phyloP scores from a whole-genome alignment of 2,113 vertebrate species.

The Mesitornis unicolor region DNA sequence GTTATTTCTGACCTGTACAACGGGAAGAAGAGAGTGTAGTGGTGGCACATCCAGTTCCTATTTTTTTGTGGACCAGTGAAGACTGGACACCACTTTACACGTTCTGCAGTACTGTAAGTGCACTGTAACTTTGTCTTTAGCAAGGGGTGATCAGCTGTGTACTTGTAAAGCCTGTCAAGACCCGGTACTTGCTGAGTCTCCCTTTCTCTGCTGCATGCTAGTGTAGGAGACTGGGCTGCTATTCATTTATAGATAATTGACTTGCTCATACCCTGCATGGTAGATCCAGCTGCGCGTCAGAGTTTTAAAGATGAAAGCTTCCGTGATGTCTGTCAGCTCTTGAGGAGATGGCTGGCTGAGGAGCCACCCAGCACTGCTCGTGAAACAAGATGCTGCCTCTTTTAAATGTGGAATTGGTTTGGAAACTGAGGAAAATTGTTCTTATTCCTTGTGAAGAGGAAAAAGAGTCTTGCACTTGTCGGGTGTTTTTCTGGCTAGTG shows the following conservation, averaged over 20 bases:
- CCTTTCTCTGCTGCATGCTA: neutral
- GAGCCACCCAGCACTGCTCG: neutral
- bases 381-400: neutral
- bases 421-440: neutral
- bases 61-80: neutral
- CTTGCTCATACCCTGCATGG: neutral
- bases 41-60: rapidly evolving
- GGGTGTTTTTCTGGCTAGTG: neutral
- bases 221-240: neutral
- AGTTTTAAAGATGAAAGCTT: neutral
- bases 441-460: neutral
- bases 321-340: neutral
- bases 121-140: neutral
- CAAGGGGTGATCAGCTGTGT: neutral
- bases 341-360: neutral
- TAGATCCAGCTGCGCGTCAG: neutral
- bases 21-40: neutral
- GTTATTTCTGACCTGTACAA: neutral
- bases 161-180: neutral
- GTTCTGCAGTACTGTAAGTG: neutral
- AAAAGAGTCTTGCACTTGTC: neutral
- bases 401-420: neutral
- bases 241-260: neutral
- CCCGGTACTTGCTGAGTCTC: neutral
- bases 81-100: neutral